These are phyloP conservation scores for Amazona guildingii DNA, from an alignment of 2,113 vertebrate genomes.

Conservation along the genomic window DNA sequence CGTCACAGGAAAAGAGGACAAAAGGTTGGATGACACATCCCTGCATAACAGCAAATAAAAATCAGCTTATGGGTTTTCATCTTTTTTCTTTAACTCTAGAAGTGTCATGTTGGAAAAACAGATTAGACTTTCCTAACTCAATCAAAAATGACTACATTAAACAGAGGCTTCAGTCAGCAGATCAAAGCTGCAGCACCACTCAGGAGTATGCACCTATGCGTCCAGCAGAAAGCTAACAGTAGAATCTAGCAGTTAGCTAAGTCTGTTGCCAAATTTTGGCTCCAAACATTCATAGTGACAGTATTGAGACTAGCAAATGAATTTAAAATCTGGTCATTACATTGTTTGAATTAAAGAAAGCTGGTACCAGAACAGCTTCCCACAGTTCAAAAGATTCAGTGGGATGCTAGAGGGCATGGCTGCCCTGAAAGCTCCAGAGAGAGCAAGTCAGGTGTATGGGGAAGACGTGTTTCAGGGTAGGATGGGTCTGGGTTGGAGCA, in stretches of 20 bases:
- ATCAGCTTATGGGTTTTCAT: constrained; percentile 37
- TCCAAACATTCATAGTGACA: not conserved
- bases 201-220: not conserved
- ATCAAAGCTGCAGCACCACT: not conserved
- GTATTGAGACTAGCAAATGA: not conserved
- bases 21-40: constrained; percentile 91
- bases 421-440: not conserved
- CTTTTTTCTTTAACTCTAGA: constrained; percentile 48
- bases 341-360: not conserved
- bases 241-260: not conserved
- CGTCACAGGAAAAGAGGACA: constrained; percentile 87
- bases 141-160: constrained; percentile 26
- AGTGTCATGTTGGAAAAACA: constrained; percentile 20
- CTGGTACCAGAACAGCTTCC: not conserved
- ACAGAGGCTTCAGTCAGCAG: not conserved
- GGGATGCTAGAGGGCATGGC: not conserved
- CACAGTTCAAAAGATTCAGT: not conserved
- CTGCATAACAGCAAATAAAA: constrained; percentile 79
- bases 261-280: not conserved
- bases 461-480: not conserved
- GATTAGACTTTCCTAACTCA: constrained; percentile 1
- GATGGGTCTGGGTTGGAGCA: not conserved
- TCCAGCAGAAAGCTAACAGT: not conserved
- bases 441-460: not conserved
- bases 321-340: not conserved